These are phyloP conservation scores for Cyclargus thomasi DNA, from an alignment of 1,140 invertebrate genomes.

Conservation along the genomic window DNA sequence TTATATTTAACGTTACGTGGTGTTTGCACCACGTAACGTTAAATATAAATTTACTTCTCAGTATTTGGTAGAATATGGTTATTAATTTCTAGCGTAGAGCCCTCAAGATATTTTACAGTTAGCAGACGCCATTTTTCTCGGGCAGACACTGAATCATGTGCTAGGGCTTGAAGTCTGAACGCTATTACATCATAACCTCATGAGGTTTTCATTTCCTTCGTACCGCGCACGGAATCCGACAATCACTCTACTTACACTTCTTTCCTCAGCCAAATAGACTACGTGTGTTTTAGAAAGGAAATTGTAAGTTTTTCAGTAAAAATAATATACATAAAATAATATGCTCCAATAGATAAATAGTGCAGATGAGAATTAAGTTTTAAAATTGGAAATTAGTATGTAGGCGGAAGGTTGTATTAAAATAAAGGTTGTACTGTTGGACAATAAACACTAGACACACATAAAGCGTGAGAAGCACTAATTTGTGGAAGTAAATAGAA, in stretches of 20 bases:
- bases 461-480: conserved; percentile 48
- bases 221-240: neutral
- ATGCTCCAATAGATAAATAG: too few relatives aligned
- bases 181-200: neutral
- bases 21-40: too few relatives aligned
- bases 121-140: neutral
- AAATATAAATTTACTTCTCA: too few relatives aligned
- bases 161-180: neutral
- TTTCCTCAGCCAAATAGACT: neutral
- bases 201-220: neutral
- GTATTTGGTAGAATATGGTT: neutral
- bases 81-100: neutral
- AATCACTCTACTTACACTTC: neutral
- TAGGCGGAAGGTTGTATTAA: too few relatives aligned
- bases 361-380: neutral
- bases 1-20: too few relatives aligned
- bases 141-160: neutral
- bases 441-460: conserved; percentile 35
- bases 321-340: too few relatives aligned
- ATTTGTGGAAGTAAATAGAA: conserved; percentile 54
- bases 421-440: neutral
- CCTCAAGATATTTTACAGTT: neutral
- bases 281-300: neutral
- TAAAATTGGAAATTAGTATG: too few relatives aligned
- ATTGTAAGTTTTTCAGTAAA: neutral